Base-by-base conservation (phyloP, 2,113 vertebrate species). In the Dipodomys spectabilis region DNA sequence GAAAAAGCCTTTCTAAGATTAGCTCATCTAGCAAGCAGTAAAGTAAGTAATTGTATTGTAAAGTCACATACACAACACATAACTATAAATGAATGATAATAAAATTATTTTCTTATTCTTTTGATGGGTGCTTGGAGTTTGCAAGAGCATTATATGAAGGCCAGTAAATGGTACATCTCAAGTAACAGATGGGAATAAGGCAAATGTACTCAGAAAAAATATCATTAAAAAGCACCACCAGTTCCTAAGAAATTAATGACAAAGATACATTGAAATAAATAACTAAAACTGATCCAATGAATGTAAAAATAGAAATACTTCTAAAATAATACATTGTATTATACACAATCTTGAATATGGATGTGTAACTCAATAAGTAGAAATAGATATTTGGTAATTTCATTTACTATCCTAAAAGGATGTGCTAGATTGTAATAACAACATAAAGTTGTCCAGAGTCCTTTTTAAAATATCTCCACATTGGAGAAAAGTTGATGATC, bases 101-200 rank as follows among this genome's bases (percentile, higher is more conserved):
- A 72, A 81, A 86, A 69, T 6, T n/a, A 69, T 60, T 83, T 80
- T 73, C 71, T 57, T 72, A 27, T 86, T 88, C 9, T 85, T 6
- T 74, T 25, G 65, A 60, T 18, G 25, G 18, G 1, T 27, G 81
- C 82, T 86, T 86, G 39, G 45, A 13, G 28, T 82, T 53, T 82
- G 35, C 44, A 27, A 69, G 44, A 92, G 16, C n/a, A 27, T 93
- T 45, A 1, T 22, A 49, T 62, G 27, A 67, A 72, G 49, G 73
- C 22, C 88, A 83, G 91, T 5, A 89, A 84, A 94, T 84, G 57
- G 27, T 79, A 25, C 32, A 81, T 73, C 39, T 91, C 77, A 84
- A 96, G 83, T 65, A 95, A 91, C 30, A 94, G 91, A 78, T 35
- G 65, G 87, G 94, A 93, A 90, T 79, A 74, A 91, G 77, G 64